Base-by-base conservation (phyloP, 2,113 vertebrate species). In the Pseudopodoces humilis region DNA sequence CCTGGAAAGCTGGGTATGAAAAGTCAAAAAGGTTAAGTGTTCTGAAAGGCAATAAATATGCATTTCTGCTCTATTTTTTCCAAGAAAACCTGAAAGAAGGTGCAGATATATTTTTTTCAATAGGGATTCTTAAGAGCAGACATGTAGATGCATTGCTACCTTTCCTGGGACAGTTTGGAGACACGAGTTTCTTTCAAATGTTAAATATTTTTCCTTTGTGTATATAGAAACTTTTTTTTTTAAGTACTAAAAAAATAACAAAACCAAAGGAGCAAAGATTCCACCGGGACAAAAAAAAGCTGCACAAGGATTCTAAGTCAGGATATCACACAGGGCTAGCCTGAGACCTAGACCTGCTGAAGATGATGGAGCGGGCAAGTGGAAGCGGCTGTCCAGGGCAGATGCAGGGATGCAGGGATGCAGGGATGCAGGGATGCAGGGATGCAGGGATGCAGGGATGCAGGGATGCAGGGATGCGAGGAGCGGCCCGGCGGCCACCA, bases 321-420 rank as follows among this genome's bases (percentile, higher is more conserved):
- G 0, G 2, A 55, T 43, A 52, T 24, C 23, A 7, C 0, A 46
- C 33, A 11, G 25, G 4, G 9, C 8, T 0, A 62, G 22, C 43
- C 30, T 5, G 39, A 19, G 11, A 1, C 7, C 5, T 5, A 5
- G 44, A 2, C 2, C 1, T 2, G 35, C 31, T 4, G 8, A 1
- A 7, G 58, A 1, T 3, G 44, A 2, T 0, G n/a, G 68, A 31
- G 71, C 4, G 8, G 6, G 19, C 23, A 7, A 13, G 31, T 0
- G n/a, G 52, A 3, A 39, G 44, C 4, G 14, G n/a, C 20, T 13
- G 9, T 33, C 37, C 28, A 0, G 68, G 9, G 44, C 68, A 4
- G 44, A 15, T 1, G 23, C 33, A 8, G 69, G 46, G 39, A 68
- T 24, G n/a, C 31, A 8, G 69, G 39, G 44, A 19, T 1, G 23